Conservation (phyloP, 2,888 invertebrate genomes). For the Habrosyne pyritoides region DNA sequence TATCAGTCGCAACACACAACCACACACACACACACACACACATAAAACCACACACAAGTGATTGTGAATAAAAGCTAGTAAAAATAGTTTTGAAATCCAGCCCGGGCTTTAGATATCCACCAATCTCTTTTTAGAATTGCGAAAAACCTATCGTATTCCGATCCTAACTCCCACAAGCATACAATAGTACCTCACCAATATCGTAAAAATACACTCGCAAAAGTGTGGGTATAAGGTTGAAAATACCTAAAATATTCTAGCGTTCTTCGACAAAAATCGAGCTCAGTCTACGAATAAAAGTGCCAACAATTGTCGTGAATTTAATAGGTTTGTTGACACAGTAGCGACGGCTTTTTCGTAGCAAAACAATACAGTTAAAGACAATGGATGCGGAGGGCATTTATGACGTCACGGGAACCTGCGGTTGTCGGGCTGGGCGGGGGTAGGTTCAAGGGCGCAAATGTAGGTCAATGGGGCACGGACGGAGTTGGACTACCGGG, state of each 20-base stretch:
- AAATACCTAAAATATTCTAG: background rate
- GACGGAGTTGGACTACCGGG: slow-evolving; percentile 54
- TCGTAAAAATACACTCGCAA: background rate
- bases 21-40: too few species aligned
- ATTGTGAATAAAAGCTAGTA: too few species aligned
- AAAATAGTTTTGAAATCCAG: background rate
- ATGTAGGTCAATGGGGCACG: slow-evolving; percentile 77
- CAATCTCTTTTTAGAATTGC: background rate
- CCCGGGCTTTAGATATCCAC: background rate
- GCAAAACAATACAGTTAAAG: slow-evolving; percentile 48
- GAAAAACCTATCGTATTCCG: background rate
- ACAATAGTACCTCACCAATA: background rate
- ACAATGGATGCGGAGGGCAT: slow-evolving; percentile 57
- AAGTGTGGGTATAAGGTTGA: background rate
- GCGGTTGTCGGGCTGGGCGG: slow-evolving; percentile 34
- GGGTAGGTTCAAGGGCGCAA: slow-evolving; percentile 75
- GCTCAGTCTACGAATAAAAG: background rate
- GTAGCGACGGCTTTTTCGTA: slow-evolving; percentile 32
- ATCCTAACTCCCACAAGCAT: background rate
- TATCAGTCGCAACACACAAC: too few species aligned
- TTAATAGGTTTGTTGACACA: slow-evolving; percentile 36
- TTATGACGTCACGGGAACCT: slow-evolving; percentile 73
- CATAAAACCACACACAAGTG: too few species aligned
- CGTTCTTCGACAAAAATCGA: background rate
- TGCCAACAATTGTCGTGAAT: slow-evolving; percentile 6